These are phyloP conservation scores for Notiomystis cincta DNA, from an alignment of 2,113 vertebrate species.

Conservation along the genomic window DNA sequence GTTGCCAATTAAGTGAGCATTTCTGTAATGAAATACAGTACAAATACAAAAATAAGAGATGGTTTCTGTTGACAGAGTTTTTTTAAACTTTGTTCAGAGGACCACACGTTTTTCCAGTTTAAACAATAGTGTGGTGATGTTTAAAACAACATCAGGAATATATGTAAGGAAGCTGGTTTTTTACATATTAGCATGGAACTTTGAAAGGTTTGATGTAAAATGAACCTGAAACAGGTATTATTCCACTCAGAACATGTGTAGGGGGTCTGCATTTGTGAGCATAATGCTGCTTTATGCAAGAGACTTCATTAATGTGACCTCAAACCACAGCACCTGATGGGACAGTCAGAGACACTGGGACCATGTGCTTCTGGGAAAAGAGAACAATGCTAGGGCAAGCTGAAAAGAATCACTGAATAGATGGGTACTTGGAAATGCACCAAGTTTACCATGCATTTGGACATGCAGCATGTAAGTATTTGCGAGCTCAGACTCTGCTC, in stretches of 20 bases:
- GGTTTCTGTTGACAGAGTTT: not conserved
- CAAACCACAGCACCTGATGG: not conserved
- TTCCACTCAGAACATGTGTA: not conserved
- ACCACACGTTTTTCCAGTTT: not conserved
- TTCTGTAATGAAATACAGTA: slow-evolving; percentile 66
- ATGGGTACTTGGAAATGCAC: not conserved
- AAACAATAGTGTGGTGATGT: not conserved
- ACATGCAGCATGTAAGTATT: not conserved
- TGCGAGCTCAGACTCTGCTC: not conserved
- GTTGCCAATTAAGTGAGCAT: slow-evolving; percentile 11
- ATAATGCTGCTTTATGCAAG: not conserved
- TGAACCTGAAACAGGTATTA: not conserved
- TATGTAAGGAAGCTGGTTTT: not conserved
- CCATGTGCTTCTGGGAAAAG: not conserved
- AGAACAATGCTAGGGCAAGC: not conserved
- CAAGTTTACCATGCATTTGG: fast-evolving
- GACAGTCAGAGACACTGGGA: not conserved
- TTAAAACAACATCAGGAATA: not conserved
- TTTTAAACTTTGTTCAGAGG: not conserved
- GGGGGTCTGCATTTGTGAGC: not conserved
- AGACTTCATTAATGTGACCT: not conserved
- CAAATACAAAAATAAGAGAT: slow-evolving; percentile 62
- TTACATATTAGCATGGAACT: not conserved
- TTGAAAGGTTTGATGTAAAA: not conserved
- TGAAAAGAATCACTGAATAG: not conserved